Conservation (phyloP, 2,113 vertebrate species). For the Brienomyrus longianalis region DNA sequence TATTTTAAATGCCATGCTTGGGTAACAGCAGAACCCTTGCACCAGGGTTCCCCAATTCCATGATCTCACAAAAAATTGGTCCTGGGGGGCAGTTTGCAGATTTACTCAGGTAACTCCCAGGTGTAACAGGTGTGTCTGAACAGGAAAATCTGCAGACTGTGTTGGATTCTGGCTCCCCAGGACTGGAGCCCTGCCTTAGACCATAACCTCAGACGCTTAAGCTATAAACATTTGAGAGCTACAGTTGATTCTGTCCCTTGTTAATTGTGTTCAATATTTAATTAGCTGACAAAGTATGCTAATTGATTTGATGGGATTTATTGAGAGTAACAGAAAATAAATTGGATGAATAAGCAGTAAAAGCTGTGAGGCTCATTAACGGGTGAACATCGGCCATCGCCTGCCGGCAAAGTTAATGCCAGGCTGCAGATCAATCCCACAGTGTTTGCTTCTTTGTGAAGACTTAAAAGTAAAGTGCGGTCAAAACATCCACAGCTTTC, state of each 20-base stretch:
- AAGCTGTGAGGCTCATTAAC: conserved; percentile 48
- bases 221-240: conserved; percentile 37
- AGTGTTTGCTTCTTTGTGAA: background rate
- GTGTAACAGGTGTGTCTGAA: background rate
- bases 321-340: conserved; percentile 51
- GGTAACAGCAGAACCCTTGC: background rate
- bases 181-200: background rate
- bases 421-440: background rate
- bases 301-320: conserved; percentile 55
- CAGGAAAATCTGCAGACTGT: background rate
- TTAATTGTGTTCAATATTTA: conserved; percentile 47
- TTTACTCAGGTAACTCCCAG: background rate
- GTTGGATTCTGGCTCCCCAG: background rate
- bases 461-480: background rate
- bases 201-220: background rate
- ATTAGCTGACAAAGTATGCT: conserved; percentile 54
- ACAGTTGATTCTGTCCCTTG: conserved; percentile 45
- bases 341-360: conserved; percentile 41
- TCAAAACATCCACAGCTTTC: background rate
- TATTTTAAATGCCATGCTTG: background rate
- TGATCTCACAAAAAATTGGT: background rate
- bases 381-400: conserved; percentile 36
- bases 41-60: too few species aligned
- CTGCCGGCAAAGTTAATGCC: conserved; percentile 8
- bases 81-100: background rate